phyloP scores from a whole-genome alignment of 2,797 vertebrate species.

The Enteromius mattozi region DNA sequence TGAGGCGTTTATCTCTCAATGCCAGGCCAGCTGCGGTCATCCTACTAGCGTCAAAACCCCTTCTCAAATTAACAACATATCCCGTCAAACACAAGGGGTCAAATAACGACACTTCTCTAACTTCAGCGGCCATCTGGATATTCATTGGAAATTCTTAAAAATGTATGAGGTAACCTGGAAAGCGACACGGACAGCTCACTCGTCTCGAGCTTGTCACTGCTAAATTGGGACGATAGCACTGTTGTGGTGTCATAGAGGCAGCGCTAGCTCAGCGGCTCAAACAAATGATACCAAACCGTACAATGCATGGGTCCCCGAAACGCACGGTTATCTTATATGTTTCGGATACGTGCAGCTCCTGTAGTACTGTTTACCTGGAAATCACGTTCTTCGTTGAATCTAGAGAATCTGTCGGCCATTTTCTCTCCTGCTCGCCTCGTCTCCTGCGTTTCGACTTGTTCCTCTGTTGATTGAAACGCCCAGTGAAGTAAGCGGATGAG shows the following conservation, averaged over 20 bases:
- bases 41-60: not conserved
- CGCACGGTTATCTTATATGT: not conserved
- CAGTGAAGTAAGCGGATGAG: constrained; percentile 49
- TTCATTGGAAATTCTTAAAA: constrained; percentile 1
- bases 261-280: not conserved
- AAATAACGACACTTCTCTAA: not conserved
- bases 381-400: constrained; percentile 98
- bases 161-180: constrained; percentile 6
- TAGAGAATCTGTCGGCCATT: constrained; percentile 99
- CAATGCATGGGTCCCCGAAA: not conserved
- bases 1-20: constrained; percentile 11
- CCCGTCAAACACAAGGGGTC: not conserved
- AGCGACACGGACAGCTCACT: not conserved
- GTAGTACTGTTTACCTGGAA: constrained; percentile 86
- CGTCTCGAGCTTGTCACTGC: constrained; percentile 27
- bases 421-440: constrained; percentile 80
- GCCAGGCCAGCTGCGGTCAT: constrained; percentile 47
- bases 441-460: constrained; percentile 64
- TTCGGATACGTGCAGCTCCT: not conserved
- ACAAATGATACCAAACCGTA: not conserved
- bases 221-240: constrained; percentile 7
- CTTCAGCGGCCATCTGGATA: not conserved
- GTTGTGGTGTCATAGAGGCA: constrained; percentile 9
- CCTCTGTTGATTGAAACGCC: constrained; percentile 64
- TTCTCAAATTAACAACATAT: not conserved